Evolutionary conservation across 2,113 vertebrate species (phyloP).

Genomic region (Numenius arquata): DNA sequence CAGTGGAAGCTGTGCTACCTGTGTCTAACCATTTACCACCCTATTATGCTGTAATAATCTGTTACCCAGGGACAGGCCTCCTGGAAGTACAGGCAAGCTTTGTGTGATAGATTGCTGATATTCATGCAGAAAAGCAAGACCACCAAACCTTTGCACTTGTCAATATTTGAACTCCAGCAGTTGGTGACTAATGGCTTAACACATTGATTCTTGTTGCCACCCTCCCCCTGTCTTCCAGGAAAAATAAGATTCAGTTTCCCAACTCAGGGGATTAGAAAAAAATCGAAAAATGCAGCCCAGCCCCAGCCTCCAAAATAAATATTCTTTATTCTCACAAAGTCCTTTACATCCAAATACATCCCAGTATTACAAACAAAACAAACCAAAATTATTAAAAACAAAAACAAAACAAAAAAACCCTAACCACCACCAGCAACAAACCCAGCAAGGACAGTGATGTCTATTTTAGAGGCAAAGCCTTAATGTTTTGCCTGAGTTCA

Average conservation of each 20-base stretch:
- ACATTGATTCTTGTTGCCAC: slow-evolving; percentile 35
- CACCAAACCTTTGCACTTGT: slow-evolving; percentile 61
- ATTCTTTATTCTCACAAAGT: background rate
- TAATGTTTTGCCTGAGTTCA: background rate
- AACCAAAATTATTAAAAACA: background rate
- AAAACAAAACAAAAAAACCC: background rate
- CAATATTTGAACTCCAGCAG: slow-evolving; percentile 60
- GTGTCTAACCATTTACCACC: background rate
- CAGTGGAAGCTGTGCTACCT: background rate
- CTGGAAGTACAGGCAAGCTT: background rate
- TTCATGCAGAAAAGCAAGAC: slow-evolving; percentile 46
- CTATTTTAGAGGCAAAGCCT: background rate
- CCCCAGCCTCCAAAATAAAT: slow-evolving; percentile 21
- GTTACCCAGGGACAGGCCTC: background rate
- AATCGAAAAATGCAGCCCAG: background rate
- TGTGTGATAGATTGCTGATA: slow-evolving; percentile 16
- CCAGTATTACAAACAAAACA: background rate
- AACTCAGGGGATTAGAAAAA: background rate
- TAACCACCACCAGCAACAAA: background rate
- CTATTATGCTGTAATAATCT: background rate
- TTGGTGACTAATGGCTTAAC: slow-evolving; percentile 38
- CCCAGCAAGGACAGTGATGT: background rate
- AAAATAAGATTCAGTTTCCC: slow-evolving; percentile 47
- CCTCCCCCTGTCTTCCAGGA: slow-evolving; percentile 50
- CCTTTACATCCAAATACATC: background rate